phyloP scores from a whole-genome alignment of 2,888 invertebrate genomes.

The Euphydryas editha region DNA sequence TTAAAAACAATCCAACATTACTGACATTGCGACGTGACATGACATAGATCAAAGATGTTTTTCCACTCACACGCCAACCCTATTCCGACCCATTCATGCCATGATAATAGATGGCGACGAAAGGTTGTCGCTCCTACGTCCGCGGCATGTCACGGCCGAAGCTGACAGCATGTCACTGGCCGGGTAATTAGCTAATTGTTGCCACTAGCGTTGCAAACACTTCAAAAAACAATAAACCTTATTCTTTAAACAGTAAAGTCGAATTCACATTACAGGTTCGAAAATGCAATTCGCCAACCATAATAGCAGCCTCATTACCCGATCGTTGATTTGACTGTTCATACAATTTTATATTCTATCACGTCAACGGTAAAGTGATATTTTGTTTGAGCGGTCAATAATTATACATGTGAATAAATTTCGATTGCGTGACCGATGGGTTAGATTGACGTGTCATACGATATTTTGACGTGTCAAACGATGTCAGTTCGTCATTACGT shows the following conservation, averaged over 20 bases:
- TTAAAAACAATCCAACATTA: constrained; percentile 22
- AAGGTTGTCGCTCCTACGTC: constrained; percentile 63
- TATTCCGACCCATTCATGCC: constrained; percentile 49
- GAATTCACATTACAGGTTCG: constrained; percentile 3
- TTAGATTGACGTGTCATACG: constrained; percentile 41
- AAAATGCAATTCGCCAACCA: constrained; percentile 43
- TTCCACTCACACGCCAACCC: constrained; percentile 38
- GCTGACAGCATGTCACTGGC: constrained; percentile 57
- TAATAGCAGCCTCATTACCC: constrained; percentile 60
- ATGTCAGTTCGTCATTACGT: constrained; percentile 49
- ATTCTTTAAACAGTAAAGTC: constrained; percentile 10
- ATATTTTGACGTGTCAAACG: constrained; percentile 51
- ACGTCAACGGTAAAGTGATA: constrained; percentile 1
- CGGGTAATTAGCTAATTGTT: constrained; percentile 74
- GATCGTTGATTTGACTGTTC: constrained; percentile 47
- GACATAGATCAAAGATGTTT: constrained; percentile 41
- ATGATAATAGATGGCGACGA: constrained; percentile 64
- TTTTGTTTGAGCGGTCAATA: constrained; percentile 4
- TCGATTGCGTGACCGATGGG: constrained; percentile 38
- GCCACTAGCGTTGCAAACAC: constrained; percentile 36
- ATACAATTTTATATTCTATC: constrained; percentile 34
- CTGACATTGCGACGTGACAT: constrained; percentile 26
- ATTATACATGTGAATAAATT: constrained; percentile 22
- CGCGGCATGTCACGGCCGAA: constrained; percentile 57
- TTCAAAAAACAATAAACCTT: constrained; percentile 27